These are phyloP conservation scores for Danaus chrysippus DNA, from an alignment of 2,888 invertebrate species.

Conservation along the genomic window DNA sequence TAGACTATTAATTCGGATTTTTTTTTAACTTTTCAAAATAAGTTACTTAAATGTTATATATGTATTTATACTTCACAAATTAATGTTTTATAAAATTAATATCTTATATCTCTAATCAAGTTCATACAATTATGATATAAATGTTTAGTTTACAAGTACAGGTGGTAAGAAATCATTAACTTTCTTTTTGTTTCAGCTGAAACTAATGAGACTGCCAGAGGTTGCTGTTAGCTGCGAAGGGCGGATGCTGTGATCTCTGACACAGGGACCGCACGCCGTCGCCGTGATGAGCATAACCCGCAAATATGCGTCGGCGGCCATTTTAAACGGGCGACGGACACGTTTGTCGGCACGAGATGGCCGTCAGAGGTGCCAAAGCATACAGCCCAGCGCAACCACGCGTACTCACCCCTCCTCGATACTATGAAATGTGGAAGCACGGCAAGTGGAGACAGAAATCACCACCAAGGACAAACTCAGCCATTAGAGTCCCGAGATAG, in stretches of 20 bases:
- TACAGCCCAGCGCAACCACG: conserved; percentile 59
- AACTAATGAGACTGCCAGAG: conserved; percentile 54
- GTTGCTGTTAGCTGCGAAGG: conserved; percentile 44
- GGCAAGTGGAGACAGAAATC: conserved; percentile 86
- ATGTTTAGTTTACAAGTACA: too few species aligned
- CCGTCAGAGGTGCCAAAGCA: conserved; percentile 63
- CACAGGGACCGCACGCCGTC: conserved; percentile 63
- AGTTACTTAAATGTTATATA: too few species aligned
- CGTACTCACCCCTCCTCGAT: conserved; percentile 54
- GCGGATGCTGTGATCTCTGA: conserved; percentile 71
- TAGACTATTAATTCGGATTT: too few species aligned
- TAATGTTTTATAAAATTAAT: too few species aligned
- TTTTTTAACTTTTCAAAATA: too few species aligned
- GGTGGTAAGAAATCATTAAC: neutral
- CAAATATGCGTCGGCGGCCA: conserved; percentile 76
- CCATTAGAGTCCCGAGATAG: conserved; percentile 75
- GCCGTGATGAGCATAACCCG: conserved; percentile 78
- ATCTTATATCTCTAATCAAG: too few species aligned
- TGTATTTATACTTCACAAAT: too few species aligned
- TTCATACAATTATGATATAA: too few species aligned
- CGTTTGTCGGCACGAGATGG: conserved; percentile 74
- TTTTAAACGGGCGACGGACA: conserved; percentile 72
- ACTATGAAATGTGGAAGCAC: conserved; percentile 87
- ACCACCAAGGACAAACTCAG: conserved; percentile 73
- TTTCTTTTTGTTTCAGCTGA: conserved; percentile 55